These are phyloP conservation scores for Sinotaia quadrata DNA, from an alignment of 2,888 invertebrate genomes.

Conservation along the genomic window DNA sequence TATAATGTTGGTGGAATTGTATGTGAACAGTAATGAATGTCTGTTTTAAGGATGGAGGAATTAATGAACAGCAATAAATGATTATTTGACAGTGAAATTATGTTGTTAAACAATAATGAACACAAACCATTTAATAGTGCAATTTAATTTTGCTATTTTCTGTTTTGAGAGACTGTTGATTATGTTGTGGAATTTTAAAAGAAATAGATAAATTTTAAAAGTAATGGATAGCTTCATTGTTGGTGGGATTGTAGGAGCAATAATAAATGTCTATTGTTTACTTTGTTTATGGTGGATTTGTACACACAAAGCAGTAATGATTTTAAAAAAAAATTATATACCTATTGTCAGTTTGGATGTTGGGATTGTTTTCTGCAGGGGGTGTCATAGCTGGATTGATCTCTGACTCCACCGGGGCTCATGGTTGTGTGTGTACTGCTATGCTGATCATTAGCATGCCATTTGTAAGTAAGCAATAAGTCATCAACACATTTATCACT, in stretches of 20 bases:
- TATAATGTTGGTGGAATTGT: too few relatives aligned
- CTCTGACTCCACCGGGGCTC: constrained; percentile 87
- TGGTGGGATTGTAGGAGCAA: background rate
- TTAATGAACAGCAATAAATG: too few relatives aligned
- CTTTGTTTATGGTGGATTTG: too few relatives aligned
- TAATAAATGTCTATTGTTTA: too few relatives aligned
- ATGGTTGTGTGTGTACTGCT: constrained; percentile 87
- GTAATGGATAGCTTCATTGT: background rate
- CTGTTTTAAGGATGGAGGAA: too few relatives aligned
- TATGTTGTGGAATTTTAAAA: background rate
- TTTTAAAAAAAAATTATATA: background rate
- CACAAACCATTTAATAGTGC: too few relatives aligned
- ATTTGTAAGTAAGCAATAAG: constrained; percentile 82
- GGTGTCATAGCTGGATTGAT: constrained; percentile 90
- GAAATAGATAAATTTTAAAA: background rate
- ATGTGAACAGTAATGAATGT: too few relatives aligned
- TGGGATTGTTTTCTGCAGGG: constrained; percentile 50
- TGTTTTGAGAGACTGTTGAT: background rate
- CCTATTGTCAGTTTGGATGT: constrained; percentile 9
- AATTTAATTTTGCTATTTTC: constrained; percentile 2
- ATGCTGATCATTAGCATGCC: constrained; percentile 89
- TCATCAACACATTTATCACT: too few relatives aligned
- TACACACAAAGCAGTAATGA: too few relatives aligned
- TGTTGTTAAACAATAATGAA: too few relatives aligned
- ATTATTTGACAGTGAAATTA: too few relatives aligned